Conservation (phyloP, 2,888 invertebrate genomes). For the Panzeria rudis region DNA sequence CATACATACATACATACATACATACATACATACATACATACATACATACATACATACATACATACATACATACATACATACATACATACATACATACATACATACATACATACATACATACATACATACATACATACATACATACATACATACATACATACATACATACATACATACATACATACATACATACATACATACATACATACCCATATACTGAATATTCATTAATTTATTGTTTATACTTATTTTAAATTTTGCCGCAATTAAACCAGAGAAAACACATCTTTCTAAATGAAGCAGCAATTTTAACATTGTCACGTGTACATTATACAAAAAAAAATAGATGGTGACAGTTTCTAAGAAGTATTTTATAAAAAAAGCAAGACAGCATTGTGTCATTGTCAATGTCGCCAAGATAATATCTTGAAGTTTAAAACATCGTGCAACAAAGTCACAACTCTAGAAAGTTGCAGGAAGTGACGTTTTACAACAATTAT, state of each 20-base stretch:
- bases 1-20: too few relatives aligned
- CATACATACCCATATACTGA: too few relatives aligned
- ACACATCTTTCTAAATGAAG: conserved; percentile 41
- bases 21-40: too few relatives aligned
- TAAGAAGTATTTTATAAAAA: conserved; percentile 52
- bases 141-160: too few relatives aligned
- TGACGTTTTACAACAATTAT: conserved; percentile 41
- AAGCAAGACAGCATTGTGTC: conserved; percentile 59
- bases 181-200: too few relatives aligned
- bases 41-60: too few relatives aligned
- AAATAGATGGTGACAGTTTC: conserved; percentile 53
- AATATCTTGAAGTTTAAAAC: conserved; percentile 54
- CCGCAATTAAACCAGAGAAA: conserved; percentile 44
- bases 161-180: too few relatives aligned
- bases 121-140: too few relatives aligned
- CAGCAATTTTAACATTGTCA: conserved; percentile 39
- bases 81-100: too few relatives aligned
- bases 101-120: too few relatives aligned
- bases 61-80: too few relatives aligned
- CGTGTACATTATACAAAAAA: conserved; percentile 14
- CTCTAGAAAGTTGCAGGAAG: conserved; percentile 41
- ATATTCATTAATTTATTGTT: too few relatives aligned
- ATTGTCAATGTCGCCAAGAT: conserved; percentile 69
- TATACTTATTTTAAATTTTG: conserved; percentile 39
- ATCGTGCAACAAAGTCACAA: conserved; percentile 41